These are phyloP conservation scores for Diadema setosum DNA, from an alignment of 35 echinoderm and acorn worm species.

Conservation along the genomic window DNA sequence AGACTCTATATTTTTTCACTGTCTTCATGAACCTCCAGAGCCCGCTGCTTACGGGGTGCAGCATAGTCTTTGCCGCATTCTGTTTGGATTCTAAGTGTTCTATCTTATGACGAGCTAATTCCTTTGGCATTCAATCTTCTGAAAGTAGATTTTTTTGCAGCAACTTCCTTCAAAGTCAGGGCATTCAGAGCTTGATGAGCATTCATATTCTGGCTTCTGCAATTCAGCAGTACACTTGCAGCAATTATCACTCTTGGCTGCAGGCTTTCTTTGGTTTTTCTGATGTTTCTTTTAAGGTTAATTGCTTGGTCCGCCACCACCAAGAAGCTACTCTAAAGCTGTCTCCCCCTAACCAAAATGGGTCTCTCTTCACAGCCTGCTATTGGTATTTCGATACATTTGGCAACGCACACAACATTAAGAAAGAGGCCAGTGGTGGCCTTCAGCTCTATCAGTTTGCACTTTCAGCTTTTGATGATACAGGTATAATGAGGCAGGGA, in stretches of 20 bases:
- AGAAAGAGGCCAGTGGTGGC: too few species aligned
- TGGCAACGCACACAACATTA: too few species aligned
- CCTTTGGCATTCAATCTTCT: not conserved
- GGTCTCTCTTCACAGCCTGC: too few species aligned
- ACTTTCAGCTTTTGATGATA: too few species aligned
- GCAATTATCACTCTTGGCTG: not conserved
- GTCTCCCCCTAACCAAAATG: too few species aligned
- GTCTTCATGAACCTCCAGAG: not conserved
- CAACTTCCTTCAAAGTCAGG: not conserved
- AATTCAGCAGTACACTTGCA: not conserved
- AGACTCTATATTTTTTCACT: not conserved
- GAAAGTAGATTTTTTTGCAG: not conserved
- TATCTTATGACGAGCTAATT: not conserved
- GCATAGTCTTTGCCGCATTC: not conserved
- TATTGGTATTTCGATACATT: too few species aligned
- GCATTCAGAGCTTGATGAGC: not conserved
- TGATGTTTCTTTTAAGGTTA: not conserved
- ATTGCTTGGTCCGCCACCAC: too few species aligned
- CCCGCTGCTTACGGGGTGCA: not conserved
- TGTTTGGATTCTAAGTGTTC: not conserved
- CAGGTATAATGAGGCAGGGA: too few species aligned
- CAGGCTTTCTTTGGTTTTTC: not conserved
- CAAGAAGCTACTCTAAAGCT: too few species aligned
- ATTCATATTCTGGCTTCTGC: not conserved
- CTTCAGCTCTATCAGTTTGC: too few species aligned